phyloP scores from a whole-genome alignment of 2,113 vertebrate species.

The Brachyhypopomus gauderio region DNA sequence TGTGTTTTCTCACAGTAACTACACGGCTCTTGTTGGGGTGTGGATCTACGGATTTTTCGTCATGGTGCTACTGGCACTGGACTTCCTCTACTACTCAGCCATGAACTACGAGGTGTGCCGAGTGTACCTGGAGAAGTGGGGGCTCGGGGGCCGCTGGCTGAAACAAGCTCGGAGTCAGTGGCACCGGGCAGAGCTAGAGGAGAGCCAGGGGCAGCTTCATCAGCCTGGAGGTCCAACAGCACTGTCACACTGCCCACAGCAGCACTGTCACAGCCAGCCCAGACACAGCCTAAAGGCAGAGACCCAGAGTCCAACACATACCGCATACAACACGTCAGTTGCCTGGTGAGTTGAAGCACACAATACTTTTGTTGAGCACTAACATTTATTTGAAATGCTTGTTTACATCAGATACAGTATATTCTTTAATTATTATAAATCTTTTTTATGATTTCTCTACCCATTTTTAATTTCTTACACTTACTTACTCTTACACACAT shows the following conservation, averaged over 20 bases:
- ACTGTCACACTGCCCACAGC: slow-evolving; percentile 48
- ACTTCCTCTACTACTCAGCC: slow-evolving; percentile 96
- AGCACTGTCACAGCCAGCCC: slow-evolving; percentile 73
- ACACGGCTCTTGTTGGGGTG: slow-evolving; percentile 93
- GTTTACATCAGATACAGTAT: background rate
- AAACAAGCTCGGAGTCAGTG: slow-evolving; percentile 85
- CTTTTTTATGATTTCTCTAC: background rate
- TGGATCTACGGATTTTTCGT: slow-evolving; percentile 99
- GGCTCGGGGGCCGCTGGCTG: slow-evolving; percentile 91
- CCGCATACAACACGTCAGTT: slow-evolving; percentile 86
- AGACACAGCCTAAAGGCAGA: slow-evolving; percentile 83
- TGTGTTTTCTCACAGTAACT: slow-evolving; percentile 81
- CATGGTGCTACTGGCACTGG: slow-evolving; percentile 88
- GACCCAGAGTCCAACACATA: slow-evolving; percentile 81
- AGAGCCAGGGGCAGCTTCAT: slow-evolving; percentile 62
- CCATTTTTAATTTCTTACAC: background rate
- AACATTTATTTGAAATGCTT: background rate
- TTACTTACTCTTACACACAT: background rate
- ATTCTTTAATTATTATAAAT: background rate
- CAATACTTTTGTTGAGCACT: background rate
- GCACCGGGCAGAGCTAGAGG: slow-evolving; percentile 78
- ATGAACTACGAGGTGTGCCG: slow-evolving; percentile 97
- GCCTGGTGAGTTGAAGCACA: slow-evolving; percentile 84
- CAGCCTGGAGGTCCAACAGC: slow-evolving; percentile 62
- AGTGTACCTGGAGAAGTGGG: slow-evolving; percentile 93